phyloP scores from a whole-genome alignment of 2,113 vertebrate species.

The Pseudonaja textilis region DNA sequence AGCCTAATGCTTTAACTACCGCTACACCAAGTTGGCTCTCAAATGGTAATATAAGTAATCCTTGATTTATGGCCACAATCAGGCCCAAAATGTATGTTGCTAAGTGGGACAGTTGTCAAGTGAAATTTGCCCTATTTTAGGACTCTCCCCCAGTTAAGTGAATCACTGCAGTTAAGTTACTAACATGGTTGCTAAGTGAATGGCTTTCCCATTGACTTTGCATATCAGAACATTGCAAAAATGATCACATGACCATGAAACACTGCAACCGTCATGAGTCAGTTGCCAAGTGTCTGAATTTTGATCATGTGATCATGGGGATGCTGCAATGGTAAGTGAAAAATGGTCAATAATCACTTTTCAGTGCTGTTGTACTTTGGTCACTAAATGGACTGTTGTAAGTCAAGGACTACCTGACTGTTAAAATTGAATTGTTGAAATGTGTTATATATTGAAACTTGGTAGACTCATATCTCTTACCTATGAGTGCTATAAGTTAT shows the following conservation, averaged over 20 bases:
- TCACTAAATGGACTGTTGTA: neutral
- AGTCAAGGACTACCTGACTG: neutral
- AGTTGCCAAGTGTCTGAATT: neutral
- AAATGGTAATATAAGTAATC: neutral
- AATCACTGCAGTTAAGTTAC: neutral
- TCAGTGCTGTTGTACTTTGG: neutral
- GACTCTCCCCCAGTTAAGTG: neutral
- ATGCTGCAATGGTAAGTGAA: neutral
- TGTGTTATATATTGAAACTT: neutral
- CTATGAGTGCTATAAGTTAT: neutral
- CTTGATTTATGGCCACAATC: neutral
- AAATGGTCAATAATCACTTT: neutral
- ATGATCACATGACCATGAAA: neutral
- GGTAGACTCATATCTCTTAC: neutral
- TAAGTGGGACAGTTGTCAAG: neutral
- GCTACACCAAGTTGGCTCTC: neutral
- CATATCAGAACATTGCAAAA: neutral
- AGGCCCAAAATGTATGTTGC: neutral
- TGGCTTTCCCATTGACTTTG: neutral
- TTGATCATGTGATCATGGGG: neutral
- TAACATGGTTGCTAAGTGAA: neutral
- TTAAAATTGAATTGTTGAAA: neutral
- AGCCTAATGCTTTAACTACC: neutral
- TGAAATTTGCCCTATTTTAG: neutral
- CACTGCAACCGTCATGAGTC: neutral